A percentile compares a stretch with the other conserved stretches of the same genome.
phyloP scores from a whole-genome alignment of 37 sponge, comb jelly and placozoan genomes.

The Cliona cf. orientalis region DNA sequence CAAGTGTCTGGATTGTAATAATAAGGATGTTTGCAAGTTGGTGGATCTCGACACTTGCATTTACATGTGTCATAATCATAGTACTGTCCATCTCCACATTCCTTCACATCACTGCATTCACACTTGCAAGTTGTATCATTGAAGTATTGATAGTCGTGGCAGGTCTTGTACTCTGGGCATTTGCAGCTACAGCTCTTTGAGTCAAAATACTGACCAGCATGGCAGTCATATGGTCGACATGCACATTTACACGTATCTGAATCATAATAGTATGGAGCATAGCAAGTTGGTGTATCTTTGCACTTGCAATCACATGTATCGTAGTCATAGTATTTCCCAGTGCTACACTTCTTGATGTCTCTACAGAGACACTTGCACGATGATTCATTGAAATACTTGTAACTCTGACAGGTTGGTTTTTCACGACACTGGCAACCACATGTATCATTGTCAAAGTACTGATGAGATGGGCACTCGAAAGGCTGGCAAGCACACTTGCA shows the following conservation, averaged over 20 bases:
- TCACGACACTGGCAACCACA: no score
- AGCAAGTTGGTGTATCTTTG: no score
- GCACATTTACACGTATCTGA: neutral
- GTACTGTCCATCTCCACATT: neutral
- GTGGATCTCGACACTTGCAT: slow-evolving; percentile 13
- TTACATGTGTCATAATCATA: slow-evolving; percentile 13
- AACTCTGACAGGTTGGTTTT: no score
- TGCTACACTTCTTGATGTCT: no score
- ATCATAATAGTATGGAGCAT: no score
- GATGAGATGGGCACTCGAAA: neutral
- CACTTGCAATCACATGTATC: no score
- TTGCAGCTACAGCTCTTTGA: slow-evolving; percentile 22
- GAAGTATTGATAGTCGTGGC: slow-evolving; percentile 5
- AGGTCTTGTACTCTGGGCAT: neutral
- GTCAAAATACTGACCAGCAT: slow-evolving; percentile 11
- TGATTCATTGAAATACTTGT: no score
- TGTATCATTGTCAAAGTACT: neutral
- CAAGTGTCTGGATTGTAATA: slow-evolving; percentile 37
- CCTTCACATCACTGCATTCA: slow-evolving; percentile 4
- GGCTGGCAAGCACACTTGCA: no score
- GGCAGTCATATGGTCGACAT: neutral
- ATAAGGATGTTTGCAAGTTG: neutral
- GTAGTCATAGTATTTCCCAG: no score
- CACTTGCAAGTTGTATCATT: slow-evolving; percentile 13
- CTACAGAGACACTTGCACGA: no score